phyloP scores from a whole-genome alignment of 2,888 invertebrate genomes.

The Sericinus montela region DNA sequence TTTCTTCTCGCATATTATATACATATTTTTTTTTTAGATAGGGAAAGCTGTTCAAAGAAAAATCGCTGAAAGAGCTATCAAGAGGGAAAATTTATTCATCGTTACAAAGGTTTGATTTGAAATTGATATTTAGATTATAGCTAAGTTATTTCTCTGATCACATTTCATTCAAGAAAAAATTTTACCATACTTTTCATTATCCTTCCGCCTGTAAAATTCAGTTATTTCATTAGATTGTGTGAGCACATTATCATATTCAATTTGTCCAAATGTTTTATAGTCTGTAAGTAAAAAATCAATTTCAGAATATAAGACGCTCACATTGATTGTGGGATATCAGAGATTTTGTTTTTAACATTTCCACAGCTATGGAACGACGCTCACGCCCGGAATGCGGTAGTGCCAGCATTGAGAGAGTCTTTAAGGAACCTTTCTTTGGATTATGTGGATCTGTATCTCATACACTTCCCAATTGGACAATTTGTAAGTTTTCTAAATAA shows the following conservation, averaged over 20 bases:
- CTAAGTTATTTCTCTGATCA: no score
- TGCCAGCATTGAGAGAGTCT: conserved; percentile 46
- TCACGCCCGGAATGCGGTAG: conserved; percentile 41
- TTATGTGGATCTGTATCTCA: conserved; percentile 55
- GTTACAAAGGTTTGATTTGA: conserved; percentile 66
- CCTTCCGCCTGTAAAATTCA: no score
- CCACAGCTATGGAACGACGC: conserved; percentile 52
- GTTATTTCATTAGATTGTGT: no score
- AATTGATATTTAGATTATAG: no score
- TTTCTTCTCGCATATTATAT: no score
- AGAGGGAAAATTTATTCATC: conserved; percentile 76
- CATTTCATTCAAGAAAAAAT: no score
- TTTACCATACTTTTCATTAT: no score
- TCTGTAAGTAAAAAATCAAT: no score
- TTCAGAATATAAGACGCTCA: no score
- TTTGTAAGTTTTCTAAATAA: conserved; percentile 33
- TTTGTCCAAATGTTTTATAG: no score
- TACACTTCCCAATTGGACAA: conserved; percentile 51
- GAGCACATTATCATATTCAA: no score
- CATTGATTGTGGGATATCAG: no score
- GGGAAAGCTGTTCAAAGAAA: conserved; percentile 67
- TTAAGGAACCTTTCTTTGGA: conserved; percentile 37
- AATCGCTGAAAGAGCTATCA: conserved; percentile 64
- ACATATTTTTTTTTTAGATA: conserved; percentile 33
- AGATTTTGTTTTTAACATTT: not conserved